A percentile compares a stretch with the other conserved stretches of the same genome.
Evolutionary conservation across 2,797 vertebrate genomes (phyloP).

Genomic region (Macrochelys suwanniensis): DNA sequence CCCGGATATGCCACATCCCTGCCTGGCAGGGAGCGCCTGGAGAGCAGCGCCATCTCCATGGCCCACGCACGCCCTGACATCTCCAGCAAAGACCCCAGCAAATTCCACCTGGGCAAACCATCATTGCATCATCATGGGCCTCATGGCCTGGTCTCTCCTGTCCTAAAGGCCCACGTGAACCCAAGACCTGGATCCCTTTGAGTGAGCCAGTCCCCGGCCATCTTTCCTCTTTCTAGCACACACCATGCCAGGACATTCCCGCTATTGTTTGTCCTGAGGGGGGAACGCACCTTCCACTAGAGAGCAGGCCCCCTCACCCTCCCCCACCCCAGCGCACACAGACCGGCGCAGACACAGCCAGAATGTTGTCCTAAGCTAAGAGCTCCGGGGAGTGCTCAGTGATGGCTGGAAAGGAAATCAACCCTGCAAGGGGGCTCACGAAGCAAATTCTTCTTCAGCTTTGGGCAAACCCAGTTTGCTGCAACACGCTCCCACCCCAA

Average conservation of each 20-base stretch:
- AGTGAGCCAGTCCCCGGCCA: background rate
- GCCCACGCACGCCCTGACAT: too few relatives aligned
- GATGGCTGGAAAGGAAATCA: background rate
- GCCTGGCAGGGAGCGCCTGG: too few relatives aligned
- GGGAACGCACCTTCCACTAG: background rate
- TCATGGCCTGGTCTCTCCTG: background rate
- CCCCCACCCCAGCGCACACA: background rate
- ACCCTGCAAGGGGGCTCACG: background rate
- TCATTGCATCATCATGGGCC: too few relatives aligned
- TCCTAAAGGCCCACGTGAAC: too few relatives aligned
- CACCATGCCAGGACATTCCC: background rate
- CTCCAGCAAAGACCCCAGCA: background rate
- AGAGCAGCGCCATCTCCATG: too few relatives aligned
- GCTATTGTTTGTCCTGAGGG: too few relatives aligned
- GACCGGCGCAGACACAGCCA: background rate
- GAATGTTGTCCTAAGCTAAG: too few relatives aligned
- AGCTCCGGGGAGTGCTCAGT: background rate
- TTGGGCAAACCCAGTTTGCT: background rate
- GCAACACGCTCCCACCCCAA: background rate
- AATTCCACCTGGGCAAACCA: accelerated
- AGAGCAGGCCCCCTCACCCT: background rate
- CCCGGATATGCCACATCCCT: too few relatives aligned
- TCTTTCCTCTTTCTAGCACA: background rate
- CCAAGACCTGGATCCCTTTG: background rate
- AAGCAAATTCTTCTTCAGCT: background rate